Conservation (phyloP, 2,797 vertebrate genomes). For the Hippocampus kuda region DNA sequence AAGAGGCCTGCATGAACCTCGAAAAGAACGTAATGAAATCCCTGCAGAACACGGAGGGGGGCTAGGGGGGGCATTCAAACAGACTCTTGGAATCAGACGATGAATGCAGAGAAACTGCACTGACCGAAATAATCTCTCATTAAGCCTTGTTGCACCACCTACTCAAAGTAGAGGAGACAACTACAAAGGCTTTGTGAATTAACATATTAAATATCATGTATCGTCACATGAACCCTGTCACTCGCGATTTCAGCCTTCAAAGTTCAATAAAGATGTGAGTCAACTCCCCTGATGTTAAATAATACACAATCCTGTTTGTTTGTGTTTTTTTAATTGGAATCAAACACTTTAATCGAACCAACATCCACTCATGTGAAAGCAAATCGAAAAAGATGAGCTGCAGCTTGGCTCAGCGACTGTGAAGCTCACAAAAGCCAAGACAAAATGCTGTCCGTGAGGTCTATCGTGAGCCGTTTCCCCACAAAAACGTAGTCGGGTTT, state of each 20-base stretch:
- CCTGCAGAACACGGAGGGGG: conserved; percentile 22
- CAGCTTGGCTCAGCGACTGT: no score
- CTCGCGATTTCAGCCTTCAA: neutral
- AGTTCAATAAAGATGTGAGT: neutral
- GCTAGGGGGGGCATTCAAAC: conserved; percentile 33
- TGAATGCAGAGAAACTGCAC: conserved; percentile 12
- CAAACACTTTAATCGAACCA: neutral
- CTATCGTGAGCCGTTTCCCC: neutral
- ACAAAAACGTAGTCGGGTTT: neutral
- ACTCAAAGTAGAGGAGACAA: conserved; percentile 13
- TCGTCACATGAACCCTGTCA: neutral
- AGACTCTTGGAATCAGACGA: conserved; percentile 24
- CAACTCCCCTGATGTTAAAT: neutral
- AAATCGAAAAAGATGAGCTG: neutral
- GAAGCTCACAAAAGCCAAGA: no score
- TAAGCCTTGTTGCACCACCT: conserved; percentile 18
- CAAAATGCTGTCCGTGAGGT: neutral
- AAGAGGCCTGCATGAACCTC: conserved; percentile 15
- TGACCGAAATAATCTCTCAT: conserved; percentile 23
- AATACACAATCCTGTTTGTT: no score
- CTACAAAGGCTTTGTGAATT: conserved; percentile 5
- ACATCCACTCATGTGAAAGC: neutral
- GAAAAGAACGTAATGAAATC: conserved; percentile 41
- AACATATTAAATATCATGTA: conserved; percentile 4
- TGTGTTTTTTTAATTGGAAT: neutral